These are phyloP conservation scores for Cantharis rustica DNA, from an alignment of 2,888 invertebrate genomes.

Conservation along the genomic window DNA sequence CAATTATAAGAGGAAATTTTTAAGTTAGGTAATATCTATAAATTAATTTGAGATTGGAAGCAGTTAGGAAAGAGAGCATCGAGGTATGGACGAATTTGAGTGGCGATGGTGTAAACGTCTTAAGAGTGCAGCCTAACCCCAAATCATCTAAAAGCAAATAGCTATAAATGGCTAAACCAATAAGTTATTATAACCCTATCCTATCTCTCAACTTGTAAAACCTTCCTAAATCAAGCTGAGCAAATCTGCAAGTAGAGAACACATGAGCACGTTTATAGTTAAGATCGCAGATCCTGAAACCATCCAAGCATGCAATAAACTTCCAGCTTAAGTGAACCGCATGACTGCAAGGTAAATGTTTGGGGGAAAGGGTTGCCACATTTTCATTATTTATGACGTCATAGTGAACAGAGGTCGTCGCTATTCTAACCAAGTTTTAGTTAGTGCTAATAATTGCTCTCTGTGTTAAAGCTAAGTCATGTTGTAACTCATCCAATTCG, in stretches of 20 bases:
- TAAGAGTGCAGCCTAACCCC: conserved; percentile 29
- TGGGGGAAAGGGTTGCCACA: conserved; percentile 40
- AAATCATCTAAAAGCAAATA: conserved; percentile 52
- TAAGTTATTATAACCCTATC: conserved; percentile 50
- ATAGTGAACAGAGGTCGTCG: conserved; percentile 48
- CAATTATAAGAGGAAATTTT: conserved; percentile 54
- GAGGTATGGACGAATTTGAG: neutral
- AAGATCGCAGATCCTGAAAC: conserved; percentile 50
- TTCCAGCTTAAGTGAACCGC: conserved; percentile 55
- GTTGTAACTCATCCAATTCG: conserved; percentile 44
- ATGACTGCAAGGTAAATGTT: conserved; percentile 55
- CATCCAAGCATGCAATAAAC: conserved; percentile 55
- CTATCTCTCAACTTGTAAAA: conserved; percentile 51
- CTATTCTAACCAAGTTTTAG: conserved; percentile 47
- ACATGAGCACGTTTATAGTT: conserved; percentile 53
- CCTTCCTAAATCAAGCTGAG: conserved; percentile 52
- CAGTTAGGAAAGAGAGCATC: neutral
- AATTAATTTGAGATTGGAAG: conserved; percentile 40
- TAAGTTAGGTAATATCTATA: conserved; percentile 54
- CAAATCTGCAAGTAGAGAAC: conserved; percentile 52
- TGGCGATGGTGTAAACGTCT: conserved; percentile 17
- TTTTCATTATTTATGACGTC: conserved; percentile 50
- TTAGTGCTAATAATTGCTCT: conserved; percentile 49
- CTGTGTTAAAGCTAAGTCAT: conserved; percentile 41
- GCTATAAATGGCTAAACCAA: conserved; percentile 52